Evolutionary conservation across 2,888 invertebrate genomes (phyloP).

Genomic region (Meandrusa payeni): DNA sequence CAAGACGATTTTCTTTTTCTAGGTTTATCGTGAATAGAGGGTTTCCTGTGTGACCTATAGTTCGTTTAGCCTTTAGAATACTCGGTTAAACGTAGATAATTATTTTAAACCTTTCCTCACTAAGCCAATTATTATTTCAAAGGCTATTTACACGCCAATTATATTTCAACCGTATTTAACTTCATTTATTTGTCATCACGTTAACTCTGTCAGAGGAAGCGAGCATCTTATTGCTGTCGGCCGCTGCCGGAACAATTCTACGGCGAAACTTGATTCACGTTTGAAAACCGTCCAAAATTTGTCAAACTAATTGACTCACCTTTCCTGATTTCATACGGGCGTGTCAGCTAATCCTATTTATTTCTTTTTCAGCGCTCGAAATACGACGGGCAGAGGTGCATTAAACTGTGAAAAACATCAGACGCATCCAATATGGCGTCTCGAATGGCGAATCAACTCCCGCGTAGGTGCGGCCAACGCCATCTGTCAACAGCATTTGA

Average conservation of each 20-base stretch:
- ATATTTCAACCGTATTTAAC: no score
- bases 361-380: slow-evolving; percentile 71
- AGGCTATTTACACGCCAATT: no score
- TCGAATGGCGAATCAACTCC: slow-evolving; percentile 29
- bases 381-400: slow-evolving; percentile 52
- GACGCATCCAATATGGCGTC: slow-evolving; percentile 59
- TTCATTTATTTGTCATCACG: not conserved
- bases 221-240: slow-evolving; percentile 4
- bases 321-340: slow-evolving; percentile 55
- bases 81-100: no score
- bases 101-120: no score
- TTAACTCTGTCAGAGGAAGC: slow-evolving; percentile 1
- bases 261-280: slow-evolving; percentile 35
- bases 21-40: no score
- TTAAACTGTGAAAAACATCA: slow-evolving; percentile 68
- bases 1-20: no score
- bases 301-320: slow-evolving; percentile 56
- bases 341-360: slow-evolving; percentile 47
- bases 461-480: slow-evolving; percentile 48
- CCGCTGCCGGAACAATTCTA: slow-evolving; percentile 35
- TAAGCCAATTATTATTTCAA: no score
- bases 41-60: no score
- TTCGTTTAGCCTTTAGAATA: no score
- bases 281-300: slow-evolving; percentile 50
- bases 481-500: slow-evolving; percentile 54